A percentile compares a stretch with the other conserved stretches of the same genome.
These are phyloP conservation scores for Sinonovacula constricta DNA, from an alignment of 1,140 invertebrate genomes.

Conservation along the genomic window DNA sequence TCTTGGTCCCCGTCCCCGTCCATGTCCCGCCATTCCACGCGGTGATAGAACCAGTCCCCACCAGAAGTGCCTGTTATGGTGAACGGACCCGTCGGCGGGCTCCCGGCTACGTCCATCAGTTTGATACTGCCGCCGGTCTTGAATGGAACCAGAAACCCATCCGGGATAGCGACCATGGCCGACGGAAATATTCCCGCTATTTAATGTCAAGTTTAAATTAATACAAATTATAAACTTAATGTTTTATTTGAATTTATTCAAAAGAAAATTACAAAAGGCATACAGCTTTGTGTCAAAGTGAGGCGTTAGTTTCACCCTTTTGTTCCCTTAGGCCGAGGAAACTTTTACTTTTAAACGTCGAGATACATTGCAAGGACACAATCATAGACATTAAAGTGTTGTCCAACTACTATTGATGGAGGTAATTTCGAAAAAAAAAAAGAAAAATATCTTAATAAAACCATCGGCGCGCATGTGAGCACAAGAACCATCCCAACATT, in stretches of 20 bases:
- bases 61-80: slow-evolving; percentile 68
- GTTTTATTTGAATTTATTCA: too few species aligned
- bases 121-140: slow-evolving; percentile 77
- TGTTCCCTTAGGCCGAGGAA: slow-evolving; percentile 78
- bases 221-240: too few species aligned
- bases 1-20: slow-evolving; percentile 78
- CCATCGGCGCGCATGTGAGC: too few species aligned
- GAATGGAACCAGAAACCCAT: slow-evolving; percentile 78
- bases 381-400: too few species aligned
- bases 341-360: slow-evolving; percentile 79
- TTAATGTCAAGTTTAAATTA: slow-evolving; percentile 75
- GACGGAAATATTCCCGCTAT: slow-evolving; percentile 61
- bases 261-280: too few species aligned
- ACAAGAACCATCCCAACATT: too few species aligned
- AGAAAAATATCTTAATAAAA: too few species aligned
- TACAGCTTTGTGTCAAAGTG: too few species aligned
- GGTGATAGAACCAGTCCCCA: slow-evolving; percentile 78
- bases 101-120: slow-evolving; percentile 71
- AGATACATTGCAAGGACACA: too few species aligned
- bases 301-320: slow-evolving; percentile 78
- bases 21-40: slow-evolving; percentile 79
- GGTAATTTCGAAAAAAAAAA: too few species aligned
- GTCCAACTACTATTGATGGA: too few species aligned
- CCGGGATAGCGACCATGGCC: slow-evolving; percentile 57
- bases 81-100: slow-evolving; percentile 63